Percentiles rank a stretch among this genome's conserved stretches.
Evolutionary conservation across 2,888 invertebrate genomes (phyloP).

Genomic region (Tetragonisca angustula): DNA sequence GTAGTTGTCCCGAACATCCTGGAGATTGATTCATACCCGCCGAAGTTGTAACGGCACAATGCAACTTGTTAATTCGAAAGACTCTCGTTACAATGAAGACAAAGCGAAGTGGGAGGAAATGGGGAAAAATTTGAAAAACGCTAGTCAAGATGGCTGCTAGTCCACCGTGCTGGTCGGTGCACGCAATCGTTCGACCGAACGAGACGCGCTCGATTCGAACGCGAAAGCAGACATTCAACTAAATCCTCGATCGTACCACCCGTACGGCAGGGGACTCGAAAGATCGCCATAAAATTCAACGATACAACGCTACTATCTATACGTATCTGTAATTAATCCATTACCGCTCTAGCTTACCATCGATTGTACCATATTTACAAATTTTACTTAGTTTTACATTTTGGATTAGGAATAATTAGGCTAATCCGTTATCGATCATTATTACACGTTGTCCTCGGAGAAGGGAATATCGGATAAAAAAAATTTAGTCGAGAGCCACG

Average conservation of each 20-base stretch:
- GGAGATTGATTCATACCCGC: slow-evolving; percentile 89
- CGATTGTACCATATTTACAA: slow-evolving; percentile 82
- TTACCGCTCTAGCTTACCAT: slow-evolving; percentile 82
- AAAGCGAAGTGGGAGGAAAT: slow-evolving; percentile 57
- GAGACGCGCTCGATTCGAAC: slow-evolving; percentile 76
- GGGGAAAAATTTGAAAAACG: slow-evolving; percentile 72
- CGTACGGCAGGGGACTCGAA: slow-evolving; percentile 74
- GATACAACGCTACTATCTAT: slow-evolving; percentile 82
- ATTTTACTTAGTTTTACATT: slow-evolving; percentile 82
- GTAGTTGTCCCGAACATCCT: slow-evolving; percentile 99
- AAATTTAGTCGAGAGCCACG: slow-evolving; percentile 74
- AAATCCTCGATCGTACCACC: slow-evolving; percentile 74
- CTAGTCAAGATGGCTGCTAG: slow-evolving; percentile 84
- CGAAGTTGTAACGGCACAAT: slow-evolving; percentile 72
- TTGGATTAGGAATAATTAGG: slow-evolving; percentile 77
- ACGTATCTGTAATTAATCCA: slow-evolving; percentile 82
- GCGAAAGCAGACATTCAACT: slow-evolving; percentile 77
- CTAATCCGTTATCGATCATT: slow-evolving; percentile 66
- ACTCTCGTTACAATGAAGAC: slow-evolving; percentile 71
- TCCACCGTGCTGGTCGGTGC: slow-evolving; percentile 81
- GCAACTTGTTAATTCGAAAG: slow-evolving; percentile 76
- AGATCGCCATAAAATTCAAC: slow-evolving; percentile 82
- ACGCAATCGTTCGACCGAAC: slow-evolving; percentile 75
- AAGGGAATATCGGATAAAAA: slow-evolving; percentile 72
- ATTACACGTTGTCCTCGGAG: slow-evolving; percentile 61